Conservation (phyloP, 53 echinoderm and acorn worm genomes). For the Patiria pectinifera region DNA sequence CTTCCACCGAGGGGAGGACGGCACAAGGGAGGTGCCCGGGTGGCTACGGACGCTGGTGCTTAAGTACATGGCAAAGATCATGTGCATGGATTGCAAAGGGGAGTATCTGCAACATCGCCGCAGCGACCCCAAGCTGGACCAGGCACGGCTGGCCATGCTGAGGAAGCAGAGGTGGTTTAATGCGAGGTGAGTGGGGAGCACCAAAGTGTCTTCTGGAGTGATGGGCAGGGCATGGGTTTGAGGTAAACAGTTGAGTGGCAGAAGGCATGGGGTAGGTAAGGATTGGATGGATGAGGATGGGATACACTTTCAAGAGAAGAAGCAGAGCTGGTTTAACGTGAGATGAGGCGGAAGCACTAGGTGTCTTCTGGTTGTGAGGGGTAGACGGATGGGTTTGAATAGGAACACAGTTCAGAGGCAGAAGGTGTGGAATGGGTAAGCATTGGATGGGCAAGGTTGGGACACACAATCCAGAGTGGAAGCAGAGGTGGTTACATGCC, state of each 20-base stretch:
- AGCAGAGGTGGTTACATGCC: too few species aligned
- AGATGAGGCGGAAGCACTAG: too few species aligned
- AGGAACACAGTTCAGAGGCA: not conserved
- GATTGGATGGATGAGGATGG: too few species aligned
- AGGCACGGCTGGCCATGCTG: conserved; percentile 79
- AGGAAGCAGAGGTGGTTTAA: conserved; percentile 83
- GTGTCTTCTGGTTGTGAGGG: not conserved
- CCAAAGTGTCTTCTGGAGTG: not conserved
- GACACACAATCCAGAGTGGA: not conserved
- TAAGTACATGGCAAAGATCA: conserved; percentile 83
- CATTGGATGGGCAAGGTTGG: not conserved
- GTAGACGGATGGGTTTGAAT: not conserved
- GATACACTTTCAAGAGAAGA: too few species aligned
- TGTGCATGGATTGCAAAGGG: conserved; percentile 82
- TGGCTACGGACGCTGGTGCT: conserved; percentile 90
- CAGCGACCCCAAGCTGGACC: conserved; percentile 68
- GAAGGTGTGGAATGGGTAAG: not conserved
- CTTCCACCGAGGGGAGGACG: conserved; percentile 78
- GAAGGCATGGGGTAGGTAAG: not conserved
- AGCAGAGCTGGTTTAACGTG: too few species aligned
- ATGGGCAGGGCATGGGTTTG: not conserved
- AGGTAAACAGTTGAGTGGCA: not conserved
- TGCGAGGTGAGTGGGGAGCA: conserved; percentile 64
- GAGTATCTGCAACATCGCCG: conserved; percentile 49
- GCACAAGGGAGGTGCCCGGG: conserved; percentile 70